Evolutionary conservation across 2,888 invertebrate species (phyloP).

Genomic region (Rhingia campestris): DNA sequence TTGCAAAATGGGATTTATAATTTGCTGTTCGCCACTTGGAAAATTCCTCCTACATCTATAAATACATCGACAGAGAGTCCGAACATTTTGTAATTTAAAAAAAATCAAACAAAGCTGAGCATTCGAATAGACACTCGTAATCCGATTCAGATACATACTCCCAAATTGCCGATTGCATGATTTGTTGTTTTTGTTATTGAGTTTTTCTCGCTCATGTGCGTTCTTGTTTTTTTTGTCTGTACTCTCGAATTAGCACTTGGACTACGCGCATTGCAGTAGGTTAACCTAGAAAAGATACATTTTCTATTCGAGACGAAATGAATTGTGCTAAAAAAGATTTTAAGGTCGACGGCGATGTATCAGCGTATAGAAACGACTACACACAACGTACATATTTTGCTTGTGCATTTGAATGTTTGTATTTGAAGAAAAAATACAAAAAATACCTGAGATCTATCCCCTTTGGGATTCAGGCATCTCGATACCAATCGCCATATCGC

Average conservation of each 20-base stretch:
- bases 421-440: background rate
- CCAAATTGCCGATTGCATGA: background rate
- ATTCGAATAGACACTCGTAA: background rate
- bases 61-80: background rate
- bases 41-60: background rate
- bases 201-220: conserved; percentile 1
- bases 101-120: background rate
- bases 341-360: background rate
- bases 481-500: too few relatives aligned
- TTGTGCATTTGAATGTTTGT: conserved; percentile 10
- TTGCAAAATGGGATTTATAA: background rate
- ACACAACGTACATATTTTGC: background rate
- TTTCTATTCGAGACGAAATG: background rate
- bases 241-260: background rate
- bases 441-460: background rate
- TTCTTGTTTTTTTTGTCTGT: background rate
- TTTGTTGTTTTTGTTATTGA: background rate
- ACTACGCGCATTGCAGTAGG: background rate
- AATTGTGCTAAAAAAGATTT: conserved; percentile 6
- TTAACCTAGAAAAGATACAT: conserved; percentile 3
- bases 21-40: background rate
- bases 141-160: background rate
- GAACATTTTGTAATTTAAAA: background rate
- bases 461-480: background rate
- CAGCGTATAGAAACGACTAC: background rate